These are phyloP conservation scores for Loxodonta africana DNA, from an alignment of 2,113 vertebrate species.

Conservation along the genomic window DNA sequence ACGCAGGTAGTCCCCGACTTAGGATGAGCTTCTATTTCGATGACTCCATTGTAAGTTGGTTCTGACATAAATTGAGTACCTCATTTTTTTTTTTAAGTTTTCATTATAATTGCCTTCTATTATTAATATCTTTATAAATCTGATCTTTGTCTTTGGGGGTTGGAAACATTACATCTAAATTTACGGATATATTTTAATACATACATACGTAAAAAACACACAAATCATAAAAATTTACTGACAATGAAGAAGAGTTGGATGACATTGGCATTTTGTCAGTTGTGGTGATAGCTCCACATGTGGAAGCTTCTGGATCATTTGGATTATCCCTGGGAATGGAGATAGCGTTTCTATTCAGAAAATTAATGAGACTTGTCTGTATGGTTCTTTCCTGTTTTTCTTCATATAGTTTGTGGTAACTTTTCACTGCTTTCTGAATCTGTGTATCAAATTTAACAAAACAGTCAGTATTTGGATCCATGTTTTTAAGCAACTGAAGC, in stretches of 20 bases:
- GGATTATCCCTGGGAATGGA: not conserved
- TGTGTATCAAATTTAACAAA: not conserved
- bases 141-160: not conserved
- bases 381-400: not conserved
- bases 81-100: not conserved
- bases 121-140: not conserved
- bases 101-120: no score
- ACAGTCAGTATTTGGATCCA: not conserved
- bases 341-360: not conserved
- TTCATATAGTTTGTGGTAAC: not conserved
- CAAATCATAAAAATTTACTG: not conserved
- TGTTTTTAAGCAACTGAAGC: not conserved
- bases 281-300: not conserved
- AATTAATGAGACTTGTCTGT: not conserved
- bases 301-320: not conserved
- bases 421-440: not conserved
- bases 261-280: not conserved
- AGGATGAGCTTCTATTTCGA: not conserved
- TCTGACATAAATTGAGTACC: not conserved
- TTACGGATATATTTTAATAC: not conserved
- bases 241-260: not conserved
- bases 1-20: not conserved
- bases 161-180: not conserved
- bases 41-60: not conserved
- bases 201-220: not conserved